A percentile compares a stretch with the other conserved stretches of the same genome.
Conservation (phyloP, 1,140 invertebrate genomes). For the Drosophila elegans region DNA sequence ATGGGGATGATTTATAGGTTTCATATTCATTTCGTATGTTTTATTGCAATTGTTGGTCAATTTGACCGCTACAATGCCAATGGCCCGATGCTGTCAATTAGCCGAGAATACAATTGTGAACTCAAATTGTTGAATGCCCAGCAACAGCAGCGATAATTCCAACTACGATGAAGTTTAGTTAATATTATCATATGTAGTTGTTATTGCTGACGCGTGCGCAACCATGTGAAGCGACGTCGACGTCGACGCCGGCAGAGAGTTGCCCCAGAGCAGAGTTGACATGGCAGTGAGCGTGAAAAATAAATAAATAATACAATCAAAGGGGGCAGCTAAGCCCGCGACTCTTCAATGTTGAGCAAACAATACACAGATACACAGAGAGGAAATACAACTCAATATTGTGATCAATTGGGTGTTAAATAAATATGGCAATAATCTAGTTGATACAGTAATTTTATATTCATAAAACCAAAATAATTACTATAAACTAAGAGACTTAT, state of each 20-base stretch:
- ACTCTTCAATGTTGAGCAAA: conserved; percentile 72
- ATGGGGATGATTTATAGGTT: neutral
- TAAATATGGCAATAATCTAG: too few relatives aligned
- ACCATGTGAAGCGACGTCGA: conserved; percentile 67
- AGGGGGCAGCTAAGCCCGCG: conserved; percentile 12
- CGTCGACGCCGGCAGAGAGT: conserved; percentile 31
- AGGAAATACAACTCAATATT: neutral
- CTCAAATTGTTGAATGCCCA: conserved; percentile 31
- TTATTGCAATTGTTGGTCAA: conserved; percentile 11
- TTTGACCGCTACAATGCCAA: conserved; percentile 37
- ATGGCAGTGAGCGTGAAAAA: conserved; percentile 78
- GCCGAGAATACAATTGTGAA: conserved; percentile 56
- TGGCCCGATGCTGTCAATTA: conserved; percentile 57
- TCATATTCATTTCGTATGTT: neutral
- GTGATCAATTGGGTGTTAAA: too few relatives aligned
- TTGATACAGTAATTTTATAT: too few relatives aligned
- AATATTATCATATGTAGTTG: conserved; percentile 31
- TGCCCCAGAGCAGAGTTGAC: conserved; percentile 59
- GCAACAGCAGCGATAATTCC: conserved; percentile 8
- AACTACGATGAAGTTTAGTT: conserved; percentile 29
- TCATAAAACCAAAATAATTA: too few relatives aligned
- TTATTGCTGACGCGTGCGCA: conserved; percentile 71
- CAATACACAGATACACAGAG: conserved; percentile 11
- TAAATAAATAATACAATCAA: conserved; percentile 77
- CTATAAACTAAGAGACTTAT: too few relatives aligned